Percentiles rank a stretch among this genome's conserved stretches.
Conservation (phyloP, 2,113 vertebrate genomes). For the Lepus timidus region DNA sequence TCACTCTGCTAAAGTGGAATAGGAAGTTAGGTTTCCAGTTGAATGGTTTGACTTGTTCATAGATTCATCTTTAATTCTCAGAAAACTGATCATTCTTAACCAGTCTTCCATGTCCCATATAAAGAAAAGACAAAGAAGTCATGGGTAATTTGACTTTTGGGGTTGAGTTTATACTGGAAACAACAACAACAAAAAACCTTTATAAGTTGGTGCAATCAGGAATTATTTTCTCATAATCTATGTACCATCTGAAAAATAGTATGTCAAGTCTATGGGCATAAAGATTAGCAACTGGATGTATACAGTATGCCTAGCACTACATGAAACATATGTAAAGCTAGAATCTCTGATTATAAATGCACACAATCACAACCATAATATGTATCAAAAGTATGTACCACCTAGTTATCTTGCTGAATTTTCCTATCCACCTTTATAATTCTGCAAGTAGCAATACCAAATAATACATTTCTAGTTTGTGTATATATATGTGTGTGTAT, state of each 20-base stretch:
- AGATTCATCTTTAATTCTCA: not conserved
- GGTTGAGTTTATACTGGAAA: not conserved
- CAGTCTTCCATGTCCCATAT: not conserved
- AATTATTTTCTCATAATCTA: constrained; percentile 49
- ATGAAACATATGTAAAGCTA: not conserved
- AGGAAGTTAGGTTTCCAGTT: not conserved
- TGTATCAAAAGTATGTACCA: not conserved
- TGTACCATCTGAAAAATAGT: constrained; percentile 3
- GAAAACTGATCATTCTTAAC: constrained; percentile 3
- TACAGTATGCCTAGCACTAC: not conserved
- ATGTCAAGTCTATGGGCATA: not conserved
- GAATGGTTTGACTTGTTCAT: not conserved
- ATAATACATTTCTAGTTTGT: not conserved
- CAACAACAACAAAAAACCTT: not conserved
- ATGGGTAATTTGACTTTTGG: not conserved
- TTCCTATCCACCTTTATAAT: not conserved
- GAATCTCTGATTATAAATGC: constrained; percentile 23
- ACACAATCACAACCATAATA: constrained; percentile 18
- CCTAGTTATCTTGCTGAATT: not conserved
- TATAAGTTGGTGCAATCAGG: not conserved
- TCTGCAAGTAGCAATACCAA: not conserved
- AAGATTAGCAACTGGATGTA: not conserved
- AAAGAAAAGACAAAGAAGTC: not conserved
- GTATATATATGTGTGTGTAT: not conserved
- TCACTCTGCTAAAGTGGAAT: not conserved